Percentiles rank a stretch among this genome's conserved stretches.
Conservation (phyloP, 1,140 invertebrate species). For the Dufourea novaeangliae region DNA sequence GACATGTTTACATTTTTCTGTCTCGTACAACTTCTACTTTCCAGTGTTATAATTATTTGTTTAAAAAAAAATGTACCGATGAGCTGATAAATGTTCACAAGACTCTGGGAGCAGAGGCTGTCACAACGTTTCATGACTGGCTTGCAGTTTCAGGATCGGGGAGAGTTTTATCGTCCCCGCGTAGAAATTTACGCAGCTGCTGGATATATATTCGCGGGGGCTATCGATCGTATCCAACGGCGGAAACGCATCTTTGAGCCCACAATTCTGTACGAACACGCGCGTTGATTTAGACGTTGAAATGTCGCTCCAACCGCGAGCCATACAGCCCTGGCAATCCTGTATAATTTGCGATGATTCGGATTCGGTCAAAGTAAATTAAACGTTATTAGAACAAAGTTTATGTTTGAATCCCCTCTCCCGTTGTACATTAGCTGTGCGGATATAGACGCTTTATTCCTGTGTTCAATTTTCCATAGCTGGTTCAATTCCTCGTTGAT, state of each 20-base stretch:
- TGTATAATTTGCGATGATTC: slow-evolving; percentile 28
- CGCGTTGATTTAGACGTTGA: slow-evolving; percentile 31
- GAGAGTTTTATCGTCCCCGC: slow-evolving; percentile 13
- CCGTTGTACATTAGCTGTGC: neutral
- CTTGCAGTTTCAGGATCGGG: neutral
- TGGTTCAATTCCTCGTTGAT: too few relatives aligned
- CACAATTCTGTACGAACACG: neutral
- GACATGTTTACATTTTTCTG: too few relatives aligned
- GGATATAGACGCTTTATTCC: neutral
- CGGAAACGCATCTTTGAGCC: slow-evolving; percentile 27
- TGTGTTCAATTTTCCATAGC: neutral
- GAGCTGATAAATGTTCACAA: neutral
- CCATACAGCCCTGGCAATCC: slow-evolving; percentile 19
- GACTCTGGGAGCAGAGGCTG: neutral
- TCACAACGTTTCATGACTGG: neutral
- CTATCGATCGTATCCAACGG: slow-evolving; percentile 12
- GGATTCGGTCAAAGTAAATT: slow-evolving; percentile 35
- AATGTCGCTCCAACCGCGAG: slow-evolving; percentile 19
- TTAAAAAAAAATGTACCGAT: too few relatives aligned
- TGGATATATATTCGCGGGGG: neutral
- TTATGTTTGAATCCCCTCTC: neutral
- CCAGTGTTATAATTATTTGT: too few relatives aligned
- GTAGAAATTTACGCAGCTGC: slow-evolving; percentile 21
- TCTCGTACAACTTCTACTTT: too few relatives aligned
- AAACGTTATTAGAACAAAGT: slow-evolving; percentile 41